Conservation (phyloP, 2,113 vertebrate genomes). For the Oryzias melastigma region DNA sequence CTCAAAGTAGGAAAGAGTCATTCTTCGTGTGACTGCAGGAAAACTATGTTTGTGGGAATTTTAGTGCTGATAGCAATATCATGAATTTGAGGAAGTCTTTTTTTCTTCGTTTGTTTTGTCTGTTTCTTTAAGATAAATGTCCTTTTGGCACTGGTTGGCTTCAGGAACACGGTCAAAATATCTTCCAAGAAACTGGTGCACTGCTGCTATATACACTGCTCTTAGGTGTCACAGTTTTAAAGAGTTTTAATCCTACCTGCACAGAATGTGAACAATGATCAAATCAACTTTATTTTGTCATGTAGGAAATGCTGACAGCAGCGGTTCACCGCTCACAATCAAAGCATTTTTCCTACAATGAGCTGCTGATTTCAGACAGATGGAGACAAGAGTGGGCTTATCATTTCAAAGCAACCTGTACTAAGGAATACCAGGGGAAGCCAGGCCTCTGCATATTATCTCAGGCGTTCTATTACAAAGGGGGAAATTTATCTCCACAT, state of each 20-base stretch:
- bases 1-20: conserved; percentile 19
- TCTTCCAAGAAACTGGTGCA: conserved; percentile 1
- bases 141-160: conserved; percentile 20
- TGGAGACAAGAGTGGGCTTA: background rate
- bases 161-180: conserved; percentile 25
- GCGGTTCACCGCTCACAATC: conserved; percentile 4
- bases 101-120: conserved; percentile 36
- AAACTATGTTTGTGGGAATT: background rate
- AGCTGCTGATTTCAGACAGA: conserved; percentile 8
- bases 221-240: background rate
- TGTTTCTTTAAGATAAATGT: conserved; percentile 26
- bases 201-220: conserved; percentile 6
- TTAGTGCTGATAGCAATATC: too few relatives aligned
- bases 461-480: background rate
- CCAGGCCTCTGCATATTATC: too few relatives aligned
- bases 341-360: conserved; percentile 1
- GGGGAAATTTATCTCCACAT: background rate
- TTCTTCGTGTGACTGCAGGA: background rate
- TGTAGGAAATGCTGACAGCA: background rate
- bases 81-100: background rate
- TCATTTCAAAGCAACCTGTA: background rate
- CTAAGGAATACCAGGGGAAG: background rate
- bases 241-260: too few relatives aligned
- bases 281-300: background rate
- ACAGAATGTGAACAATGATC: background rate